Evolutionary conservation across 1,140 invertebrate genomes (phyloP), one percentile per base, ranked within the genome.

Genomic region (Acyrthosiphon pisum): DNA sequence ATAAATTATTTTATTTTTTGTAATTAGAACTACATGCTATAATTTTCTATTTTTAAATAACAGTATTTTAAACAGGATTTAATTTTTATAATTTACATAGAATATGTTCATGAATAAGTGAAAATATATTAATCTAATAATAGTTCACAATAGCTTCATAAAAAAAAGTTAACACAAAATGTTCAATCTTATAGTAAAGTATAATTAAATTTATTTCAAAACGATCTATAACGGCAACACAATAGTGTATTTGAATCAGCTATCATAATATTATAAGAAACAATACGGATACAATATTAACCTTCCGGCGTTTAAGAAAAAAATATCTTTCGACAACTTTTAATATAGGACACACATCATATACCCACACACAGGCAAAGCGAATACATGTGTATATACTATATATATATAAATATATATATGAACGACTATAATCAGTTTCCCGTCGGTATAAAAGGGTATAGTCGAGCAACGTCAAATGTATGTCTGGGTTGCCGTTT

Each of bases 401-500:
- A 35, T 76, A 30, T 30, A 30, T 30, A 26, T 56, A 26, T 60
- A 23, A 26, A 9, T 23, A 48, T 87, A 22, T 50, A 50, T 88
- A 35, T 7, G 18, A 50, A 50, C 6, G 11, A 91, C 35, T 60
- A 68, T 91, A 91, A 91, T 76, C 56, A 91, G 90, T 91, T 91
- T 68, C 35, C 26, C 90, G 90, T 76, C 41, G 90, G 44, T 60
- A 76, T 46, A 30, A 91, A 76, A 91, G 37, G 6, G 18, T 60
- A 60, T 90, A 37, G 37, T 90, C 11, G 26, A 90, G 26, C 89
- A 56, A 6, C 90, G 26, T 91, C 60, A 48, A 91, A 91, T 91
- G 41, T 46, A n/a, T 81, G 41, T 91, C 44, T 76, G 60, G 22
- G 41, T 60, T 35, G 18, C 30, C 41, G 60, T 44, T 68, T 76